Base-by-base conservation (phyloP, 2,797 vertebrate species). In the Sebastes vulpes region DNA sequence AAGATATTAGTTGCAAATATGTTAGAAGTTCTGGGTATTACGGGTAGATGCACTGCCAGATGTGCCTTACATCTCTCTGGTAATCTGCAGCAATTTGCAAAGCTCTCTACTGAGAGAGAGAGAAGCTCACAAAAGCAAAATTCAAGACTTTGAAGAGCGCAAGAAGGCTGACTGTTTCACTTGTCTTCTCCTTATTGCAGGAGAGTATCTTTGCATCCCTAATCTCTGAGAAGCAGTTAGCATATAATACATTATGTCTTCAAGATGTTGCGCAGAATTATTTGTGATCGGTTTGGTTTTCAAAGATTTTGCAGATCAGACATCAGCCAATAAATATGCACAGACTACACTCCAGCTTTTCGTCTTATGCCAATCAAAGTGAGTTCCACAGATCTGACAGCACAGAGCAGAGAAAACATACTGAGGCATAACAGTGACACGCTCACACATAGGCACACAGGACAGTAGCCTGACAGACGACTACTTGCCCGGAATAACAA, bases 401-500 rank as follows among this genome's bases (percentile, higher is more conserved):
- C 80, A 54, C 3, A 3, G 58, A 89, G 79, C 79, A 29, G 77
- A 84, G 72, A 59, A 58, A 59, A 75, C 73, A 88, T 25, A 85
- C 75, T 71, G 89, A 89, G 54, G 75, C 82, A 9, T 68, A 79
- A 78, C 83, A n/a, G 64, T 56, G 78, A 83, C 80, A 78, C 71
- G 35, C 77, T 16, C 72, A 64, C 65, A 54, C 5, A 32, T n/a
- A 57, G 32, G 64, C 66, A 46, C 57, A 60, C 63, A 69, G 75
- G 73, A 84, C 82, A 66, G 64, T 71, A 82, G 75, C 74, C 75
- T 89, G 88, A 89, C 87, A 81, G 77, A 81, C 31, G 2, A 46
- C 21, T 6, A 50, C 86, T 71, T 52, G 77, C 80, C 76, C 60
- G 21, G 92, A 94, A 95, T 95, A 90, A 85, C 88, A 92, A 93